A percentile compares a stretch with the other conserved stretches of the same genome.
phyloP scores from a whole-genome alignment of 2,113 vertebrate genomes.

The Gobio gobio region DNA sequence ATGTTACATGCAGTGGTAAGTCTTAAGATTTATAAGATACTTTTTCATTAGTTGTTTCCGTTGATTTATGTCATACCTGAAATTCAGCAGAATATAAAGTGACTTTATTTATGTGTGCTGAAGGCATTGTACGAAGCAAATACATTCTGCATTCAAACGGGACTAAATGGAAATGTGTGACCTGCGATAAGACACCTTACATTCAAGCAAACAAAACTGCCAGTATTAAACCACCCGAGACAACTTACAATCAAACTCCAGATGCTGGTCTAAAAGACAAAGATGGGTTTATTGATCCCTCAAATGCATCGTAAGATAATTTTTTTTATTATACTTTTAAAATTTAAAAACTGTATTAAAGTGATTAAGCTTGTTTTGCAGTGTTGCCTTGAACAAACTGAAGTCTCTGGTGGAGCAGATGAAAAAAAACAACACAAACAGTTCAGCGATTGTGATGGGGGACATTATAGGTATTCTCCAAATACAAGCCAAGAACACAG shows the following conservation, averaged over 20 bases:
- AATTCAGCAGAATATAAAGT: no score
- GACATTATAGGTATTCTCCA: neutral
- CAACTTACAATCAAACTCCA: slow-evolving; percentile 2
- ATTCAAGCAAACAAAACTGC: no score
- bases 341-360: neutral
- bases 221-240: no score
- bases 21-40: no score
- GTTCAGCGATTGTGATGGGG: neutral
- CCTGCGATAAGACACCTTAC: neutral
- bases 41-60: no score
- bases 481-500: neutral
- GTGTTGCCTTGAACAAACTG: neutral
- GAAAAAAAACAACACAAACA: neutral
- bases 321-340: neutral
- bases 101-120: neutral
- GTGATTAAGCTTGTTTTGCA: neutral
- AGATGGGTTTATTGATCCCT: no score
- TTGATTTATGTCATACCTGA: no score
- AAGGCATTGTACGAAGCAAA: neutral
- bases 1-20: no score
- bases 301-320: neutral
- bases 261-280: no score
- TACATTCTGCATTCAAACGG: neutral
- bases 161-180: neutral
- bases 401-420: neutral